A percentile compares a stretch with the other conserved stretches of the same genome.
Conservation (phyloP, 2,888 invertebrate species). For the Scaeva pyrastri region DNA sequence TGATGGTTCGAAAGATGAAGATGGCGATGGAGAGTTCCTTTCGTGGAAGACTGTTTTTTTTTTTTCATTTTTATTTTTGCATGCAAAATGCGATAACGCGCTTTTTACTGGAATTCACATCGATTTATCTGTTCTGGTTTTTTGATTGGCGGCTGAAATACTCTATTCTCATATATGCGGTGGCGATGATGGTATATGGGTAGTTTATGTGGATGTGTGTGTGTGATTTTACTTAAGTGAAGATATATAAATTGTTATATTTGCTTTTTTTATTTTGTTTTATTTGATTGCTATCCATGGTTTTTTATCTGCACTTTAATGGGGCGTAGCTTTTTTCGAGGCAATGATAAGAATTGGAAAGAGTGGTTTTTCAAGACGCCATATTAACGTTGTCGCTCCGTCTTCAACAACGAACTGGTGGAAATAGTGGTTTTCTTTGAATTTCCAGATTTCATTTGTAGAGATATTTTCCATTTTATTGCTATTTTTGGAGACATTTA, state of each 20-base stretch:
- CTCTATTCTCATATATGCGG: conserved; percentile 41
- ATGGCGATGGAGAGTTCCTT: conserved; percentile 26
- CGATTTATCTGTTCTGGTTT: conserved; percentile 74
- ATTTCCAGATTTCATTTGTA: no score
- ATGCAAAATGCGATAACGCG: conserved; percentile 74
- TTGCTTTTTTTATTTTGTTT: not conserved
- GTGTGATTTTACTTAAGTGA: not conserved
- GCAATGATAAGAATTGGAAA: conserved; percentile 48
- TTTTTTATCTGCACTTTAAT: conserved; percentile 70
- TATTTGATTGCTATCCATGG: conserved; percentile 61
- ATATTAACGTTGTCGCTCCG: conserved; percentile 70
- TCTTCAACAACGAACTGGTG: not conserved
- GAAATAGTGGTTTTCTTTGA: not conserved
- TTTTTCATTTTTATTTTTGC: conserved; percentile 17
- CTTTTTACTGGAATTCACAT: conserved; percentile 73
- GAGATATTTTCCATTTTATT: no score
- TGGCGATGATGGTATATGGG: conserved; percentile 14
- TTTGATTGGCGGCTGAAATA: conserved; percentile 74
- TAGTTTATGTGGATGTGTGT: conserved; percentile 23
- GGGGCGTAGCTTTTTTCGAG: conserved; percentile 68
- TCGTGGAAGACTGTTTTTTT: conserved; percentile 31
- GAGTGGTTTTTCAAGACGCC: conserved; percentile 44
- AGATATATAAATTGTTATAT: conserved; percentile 39
- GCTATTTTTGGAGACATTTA: no score
- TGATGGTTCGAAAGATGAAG: no score